Conservation (phyloP, 92 coral and sea anemone genomes). For the Parazoanthus atlanticus region DNA sequence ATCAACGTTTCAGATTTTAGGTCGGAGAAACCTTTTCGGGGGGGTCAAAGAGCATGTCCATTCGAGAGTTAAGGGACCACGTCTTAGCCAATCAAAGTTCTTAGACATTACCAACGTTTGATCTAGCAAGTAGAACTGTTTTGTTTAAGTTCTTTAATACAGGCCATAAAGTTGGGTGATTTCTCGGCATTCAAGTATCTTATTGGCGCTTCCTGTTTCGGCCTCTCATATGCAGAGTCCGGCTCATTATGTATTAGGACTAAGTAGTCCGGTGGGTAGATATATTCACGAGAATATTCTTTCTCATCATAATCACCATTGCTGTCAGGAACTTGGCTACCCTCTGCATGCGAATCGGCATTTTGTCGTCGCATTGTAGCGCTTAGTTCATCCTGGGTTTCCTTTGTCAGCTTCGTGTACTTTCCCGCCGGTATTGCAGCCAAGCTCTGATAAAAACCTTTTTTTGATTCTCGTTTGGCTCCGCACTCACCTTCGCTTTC, state of each 20-base stretch:
- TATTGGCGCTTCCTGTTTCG: slow-evolving; percentile 8
- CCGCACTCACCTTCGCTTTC: not conserved
- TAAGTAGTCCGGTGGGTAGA: slow-evolving; percentile 4
- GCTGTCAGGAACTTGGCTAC: no score
- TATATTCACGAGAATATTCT: not conserved
- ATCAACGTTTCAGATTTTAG: no score
- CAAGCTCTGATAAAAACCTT: slow-evolving; percentile 11
- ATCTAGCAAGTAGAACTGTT: not conserved
- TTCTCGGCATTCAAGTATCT: slow-evolving; percentile 38
- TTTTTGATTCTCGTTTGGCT: not conserved
- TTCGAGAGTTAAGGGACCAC: no score
- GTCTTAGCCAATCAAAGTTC: no score
- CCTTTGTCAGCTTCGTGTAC: not conserved
- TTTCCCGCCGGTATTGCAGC: not conserved
- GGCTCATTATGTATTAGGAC: not conserved
- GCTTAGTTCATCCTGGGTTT: not conserved
- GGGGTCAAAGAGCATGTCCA: no score
- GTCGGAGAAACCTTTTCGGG: no score
- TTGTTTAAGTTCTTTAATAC: slow-evolving; percentile 20
- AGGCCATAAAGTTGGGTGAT: slow-evolving; percentile 14
- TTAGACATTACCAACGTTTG: not conserved
- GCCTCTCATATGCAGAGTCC: not conserved
- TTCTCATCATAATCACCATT: not conserved
- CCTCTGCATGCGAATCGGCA: not conserved
- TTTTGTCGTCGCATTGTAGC: not conserved